Evolutionary conservation across 1,140 invertebrate genomes (phyloP).

Genomic region (Nylanderia fulva): DNA sequence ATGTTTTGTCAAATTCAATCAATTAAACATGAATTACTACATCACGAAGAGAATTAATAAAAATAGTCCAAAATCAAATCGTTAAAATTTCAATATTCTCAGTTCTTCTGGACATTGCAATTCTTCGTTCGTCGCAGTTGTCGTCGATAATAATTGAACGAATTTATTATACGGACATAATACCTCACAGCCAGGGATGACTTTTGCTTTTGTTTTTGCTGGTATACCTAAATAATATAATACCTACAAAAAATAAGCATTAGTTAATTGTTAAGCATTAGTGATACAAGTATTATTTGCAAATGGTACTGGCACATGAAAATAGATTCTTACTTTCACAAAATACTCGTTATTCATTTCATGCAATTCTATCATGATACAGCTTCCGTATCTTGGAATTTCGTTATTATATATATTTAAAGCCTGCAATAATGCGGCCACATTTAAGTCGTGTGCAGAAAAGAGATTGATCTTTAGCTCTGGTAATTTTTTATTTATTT

Average conservation of each 20-base stretch:
- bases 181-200: constrained; percentile 5
- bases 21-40: background rate
- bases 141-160: background rate
- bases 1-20: background rate
- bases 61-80: no score
- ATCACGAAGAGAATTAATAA: no score
- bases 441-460: constrained; percentile 21
- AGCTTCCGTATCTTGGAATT: background rate
- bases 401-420: background rate
- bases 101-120: background rate
- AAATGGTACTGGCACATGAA: background rate
- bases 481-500: background rate
- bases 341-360: background rate
- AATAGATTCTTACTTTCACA: constrained; percentile 24
- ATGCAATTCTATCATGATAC: constrained; percentile 42
- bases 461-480: constrained; percentile 42
- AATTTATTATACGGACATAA: constrained; percentile 45
- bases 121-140: background rate
- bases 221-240: constrained; percentile 24
- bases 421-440: background rate
- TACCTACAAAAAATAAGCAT: background rate
- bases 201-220: background rate
- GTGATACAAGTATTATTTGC: background rate
- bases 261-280: background rate
- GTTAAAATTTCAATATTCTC: no score